Evolutionary conservation across 2,113 vertebrate species (phyloP).

Genomic region (zebrafish (Danio rerio)): GRCz12tu NC_133191.1:7133001-7133500

Average conservation of each 20-base stretch:
- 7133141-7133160: slow-evolving; percentile 9
- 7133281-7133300: too few species aligned
- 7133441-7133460: too few species aligned
- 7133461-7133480: too few species aligned
- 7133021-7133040: background rate
- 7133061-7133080: background rate
- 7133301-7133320: too few species aligned
- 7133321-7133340: too few species aligned
- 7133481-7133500: too few species aligned
- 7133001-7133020: slow-evolving; percentile 13
- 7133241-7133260: background rate
- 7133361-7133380: too few species aligned
- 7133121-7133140: background rate
- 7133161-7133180: slow-evolving; percentile 11
- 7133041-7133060: background rate
- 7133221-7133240: background rate
- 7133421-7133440: too few species aligned
- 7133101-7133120: background rate
- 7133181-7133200: background rate
- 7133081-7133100: background rate
- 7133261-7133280: too few species aligned
- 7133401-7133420: too few species aligned
- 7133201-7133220: slow-evolving; percentile 28
- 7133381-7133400: too few species aligned
- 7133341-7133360: too few species aligned